Conservation (phyloP, 2,888 invertebrate species). For the Aethes cnicana region DNA sequence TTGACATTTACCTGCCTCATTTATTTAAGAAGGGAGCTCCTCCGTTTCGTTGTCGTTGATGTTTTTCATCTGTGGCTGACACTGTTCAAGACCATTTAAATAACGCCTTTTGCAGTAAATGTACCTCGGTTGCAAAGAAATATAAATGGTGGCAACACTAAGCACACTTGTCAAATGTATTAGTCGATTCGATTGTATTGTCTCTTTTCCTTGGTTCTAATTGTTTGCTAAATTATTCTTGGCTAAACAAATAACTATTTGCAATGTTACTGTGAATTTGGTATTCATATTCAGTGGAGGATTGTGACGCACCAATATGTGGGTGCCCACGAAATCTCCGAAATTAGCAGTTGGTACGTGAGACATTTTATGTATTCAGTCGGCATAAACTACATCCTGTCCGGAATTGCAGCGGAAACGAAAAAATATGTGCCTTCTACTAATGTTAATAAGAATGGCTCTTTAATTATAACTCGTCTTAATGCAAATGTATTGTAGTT, state of each 20-base stretch:
- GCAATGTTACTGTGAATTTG: conserved; percentile 19
- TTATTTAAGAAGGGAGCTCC: too few species aligned
- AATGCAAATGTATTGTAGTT: too few species aligned
- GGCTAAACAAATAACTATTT: conserved; percentile 12
- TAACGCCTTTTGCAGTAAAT: too few species aligned
- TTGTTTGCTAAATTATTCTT: conserved; percentile 20
- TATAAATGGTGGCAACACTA: conserved; percentile 10
- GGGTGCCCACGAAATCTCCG: conserved; percentile 87
- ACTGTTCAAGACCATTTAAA: too few species aligned
- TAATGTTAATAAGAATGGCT: conserved; percentile 44
- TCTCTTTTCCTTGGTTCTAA: conserved; percentile 1
- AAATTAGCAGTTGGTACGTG: conserved; percentile 89
- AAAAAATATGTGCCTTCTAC: conserved; percentile 71
- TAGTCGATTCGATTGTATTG: conserved; percentile 30
- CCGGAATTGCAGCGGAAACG: conserved; percentile 69
- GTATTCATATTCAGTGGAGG: not conserved
- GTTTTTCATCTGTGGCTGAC: too few species aligned
- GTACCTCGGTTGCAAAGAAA: too few species aligned
- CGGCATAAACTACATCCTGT: conserved; percentile 60
- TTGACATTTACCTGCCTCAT: too few species aligned
- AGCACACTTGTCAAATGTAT: conserved; percentile 19
- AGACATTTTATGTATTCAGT: conserved; percentile 58
- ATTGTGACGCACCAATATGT: conserved; percentile 75
- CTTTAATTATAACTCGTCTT: not conserved
- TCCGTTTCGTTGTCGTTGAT: too few species aligned